Evolutionary conservation across 1,140 invertebrate species (phyloP), one percentile per base, ranked within the genome.

Genomic region (Lerema accius): DNA sequence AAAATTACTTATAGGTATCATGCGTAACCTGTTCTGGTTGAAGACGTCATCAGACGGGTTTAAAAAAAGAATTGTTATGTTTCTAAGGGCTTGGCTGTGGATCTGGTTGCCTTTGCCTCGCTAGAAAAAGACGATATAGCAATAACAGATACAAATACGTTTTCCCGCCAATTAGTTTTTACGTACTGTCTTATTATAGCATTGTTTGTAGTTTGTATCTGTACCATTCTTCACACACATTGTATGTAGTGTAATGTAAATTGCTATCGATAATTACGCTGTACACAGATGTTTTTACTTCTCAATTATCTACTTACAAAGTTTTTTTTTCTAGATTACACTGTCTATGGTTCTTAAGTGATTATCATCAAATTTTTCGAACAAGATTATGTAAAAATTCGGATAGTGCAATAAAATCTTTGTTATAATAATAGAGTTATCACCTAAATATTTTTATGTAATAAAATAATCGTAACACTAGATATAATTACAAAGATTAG

Each of bases 1-100:
- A 73, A 79, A 79, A 83, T 81, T 83, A 71, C 71, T 65, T 58
- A n/a, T n/a, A n/a, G n/a, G 71, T 65, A 69, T 73, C 58, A 63
- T 63, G 63, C 45, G 58, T 67, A 70, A 70, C 73, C 70, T 59
- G 75, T 67, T 64, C 48, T 56, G 49, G 42, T 17, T 37, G 60
- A 28, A 56, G 60, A 63, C 65, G 63, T 71, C 69, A 68, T 58
- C 13, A 26, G 19, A 45, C 48, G 39, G 28, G 13, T 50, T 65
- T 15, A 43, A 53, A 50, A 56, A 63, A 53, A 55, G 64, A 35
- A 13, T 23, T 32, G 26, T 58, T 43, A 16, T 42, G 53, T 45
- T 19, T 23, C 37, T 39, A 32, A 59, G 48, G 55, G 4, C 39
- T 58, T 58, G 35, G 42, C 56, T 59, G 56, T 37, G 16, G 28